Evolutionary conservation across 1,140 invertebrate species (phyloP).

Genomic region (Drosophila pseudoananassae): DNA sequence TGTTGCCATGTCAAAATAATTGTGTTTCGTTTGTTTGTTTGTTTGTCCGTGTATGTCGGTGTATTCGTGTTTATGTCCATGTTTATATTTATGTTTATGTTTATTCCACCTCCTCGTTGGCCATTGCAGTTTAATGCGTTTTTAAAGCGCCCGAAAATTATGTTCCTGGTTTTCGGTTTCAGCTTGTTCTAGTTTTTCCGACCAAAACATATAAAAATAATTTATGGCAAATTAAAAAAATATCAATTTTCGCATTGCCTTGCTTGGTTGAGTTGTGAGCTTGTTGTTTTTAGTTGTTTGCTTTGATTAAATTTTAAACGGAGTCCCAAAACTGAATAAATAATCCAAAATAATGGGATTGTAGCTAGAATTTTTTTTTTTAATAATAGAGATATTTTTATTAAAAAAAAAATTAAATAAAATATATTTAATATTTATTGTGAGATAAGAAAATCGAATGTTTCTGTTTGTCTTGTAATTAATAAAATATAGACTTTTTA

Average conservation of each 20-base stretch:
- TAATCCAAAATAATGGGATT: conserved; percentile 31
- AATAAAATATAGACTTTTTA: too few relatives aligned
- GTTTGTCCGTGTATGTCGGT: conserved; percentile 11
- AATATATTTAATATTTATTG: too few relatives aligned
- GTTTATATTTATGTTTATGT: conserved; percentile 30
- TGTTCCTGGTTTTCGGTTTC: conserved; percentile 20
- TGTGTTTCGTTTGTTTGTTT: conserved; percentile 25
- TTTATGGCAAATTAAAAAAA: conserved; percentile 44
- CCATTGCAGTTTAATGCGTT: conserved; percentile 68
- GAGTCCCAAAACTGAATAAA: conserved; percentile 18
- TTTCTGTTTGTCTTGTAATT: too few relatives aligned
- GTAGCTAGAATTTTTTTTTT: background rate
- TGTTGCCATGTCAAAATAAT: background rate
- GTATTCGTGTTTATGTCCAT: conserved; percentile 44
- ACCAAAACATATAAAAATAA: conserved; percentile 41
- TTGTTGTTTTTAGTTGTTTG: conserved; percentile 6
- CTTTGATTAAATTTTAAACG: conserved; percentile 38
- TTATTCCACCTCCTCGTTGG: conserved; percentile 3
- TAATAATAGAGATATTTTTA: background rate
- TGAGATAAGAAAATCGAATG: too few relatives aligned
- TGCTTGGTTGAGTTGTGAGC: too few relatives aligned
- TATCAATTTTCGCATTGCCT: conserved; percentile 14
- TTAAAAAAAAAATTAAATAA: too few relatives aligned
- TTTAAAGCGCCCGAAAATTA: conserved; percentile 56
- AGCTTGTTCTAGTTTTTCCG: conserved; percentile 24